Evolutionary conservation across 1,140 invertebrate genomes (phyloP).

Genomic region (Trinorchestia longiramus): DNA sequence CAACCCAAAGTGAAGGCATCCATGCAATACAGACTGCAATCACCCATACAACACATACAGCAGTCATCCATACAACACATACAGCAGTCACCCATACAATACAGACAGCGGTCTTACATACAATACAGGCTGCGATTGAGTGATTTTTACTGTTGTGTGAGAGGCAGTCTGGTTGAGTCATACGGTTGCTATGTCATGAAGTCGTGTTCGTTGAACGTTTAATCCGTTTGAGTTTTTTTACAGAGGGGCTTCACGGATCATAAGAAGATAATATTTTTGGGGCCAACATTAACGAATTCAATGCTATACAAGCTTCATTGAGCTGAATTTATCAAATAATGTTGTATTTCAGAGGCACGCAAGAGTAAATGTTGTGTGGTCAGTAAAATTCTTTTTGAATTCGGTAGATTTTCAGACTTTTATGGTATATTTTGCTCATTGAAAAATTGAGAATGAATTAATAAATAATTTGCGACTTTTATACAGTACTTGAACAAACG

Average conservation of each 20-base stretch:
- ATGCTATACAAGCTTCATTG: neutral
- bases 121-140: too few species aligned
- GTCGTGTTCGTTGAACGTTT: neutral
- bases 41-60: too few species aligned
- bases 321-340: neutral
- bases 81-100: too few species aligned
- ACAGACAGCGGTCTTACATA: too few species aligned
- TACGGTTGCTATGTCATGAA: neutral
- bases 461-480: too few species aligned
- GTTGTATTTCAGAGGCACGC: neutral
- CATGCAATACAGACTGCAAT: too few species aligned
- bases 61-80: too few species aligned
- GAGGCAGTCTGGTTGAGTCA: neutral
- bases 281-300: too few species aligned
- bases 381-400: neutral
- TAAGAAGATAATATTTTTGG: neutral
- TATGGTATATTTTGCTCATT: neutral
- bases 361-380: neutral
- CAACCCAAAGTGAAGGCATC: too few species aligned
- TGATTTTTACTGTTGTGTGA: neutral
- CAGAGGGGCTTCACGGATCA: neutral
- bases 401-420: neutral
- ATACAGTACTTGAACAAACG: too few species aligned
- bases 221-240: neutral
- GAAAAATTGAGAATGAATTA: neutral